Evolutionary conservation across 2,113 vertebrate species (phyloP), one percentile per base, ranked within the genome.

Genomic region (Mixornis gularis): DNA sequence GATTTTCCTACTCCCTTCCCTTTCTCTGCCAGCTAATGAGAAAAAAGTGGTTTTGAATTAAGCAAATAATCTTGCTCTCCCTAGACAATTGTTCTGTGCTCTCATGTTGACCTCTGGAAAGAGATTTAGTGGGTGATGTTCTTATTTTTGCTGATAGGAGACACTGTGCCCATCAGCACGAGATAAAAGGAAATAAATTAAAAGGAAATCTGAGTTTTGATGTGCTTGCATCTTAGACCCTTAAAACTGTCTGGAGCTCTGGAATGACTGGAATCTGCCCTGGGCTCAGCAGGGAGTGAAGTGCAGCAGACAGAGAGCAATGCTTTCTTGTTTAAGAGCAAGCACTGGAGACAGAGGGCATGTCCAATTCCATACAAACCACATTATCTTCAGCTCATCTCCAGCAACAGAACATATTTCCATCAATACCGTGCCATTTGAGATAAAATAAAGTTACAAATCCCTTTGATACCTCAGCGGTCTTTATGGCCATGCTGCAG

Each of bases 221-320:
- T 76, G 85, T 80, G 59, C 81, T 95, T 94, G 84, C 41, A 70
- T 94, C 81, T 94, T 66, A 81, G 65, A 79, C 84, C 69, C 64
- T 89, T 94, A 78, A 79, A 92, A 72, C 51, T 81, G 71, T 44
- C 44, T n/a, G 60, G 74, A 49, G 56, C 78, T 90, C 87, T 89
- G 92, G 91, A 96, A 96, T 95, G 93, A 64, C 63, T 94, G 91
- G 92, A 87, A 95, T 95, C 70, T 95, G 88, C 85, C 73, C 84
- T 64, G 77, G 79, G 83, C 93, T 92, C 90, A 84, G 92, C 60
- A 1, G 91, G 89, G 78, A 91, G 30, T 12, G 7, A 64, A 87
- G 80, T 44, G 73, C 72, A 93, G 88, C 88, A 91, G 76, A 69
- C 36, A 62, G 65, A 60, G 81, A 74, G 84, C 79, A 84, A 72